phyloP scores from a whole-genome alignment of 1,140 invertebrate genomes.

The Eubasilissa regina region DNA sequence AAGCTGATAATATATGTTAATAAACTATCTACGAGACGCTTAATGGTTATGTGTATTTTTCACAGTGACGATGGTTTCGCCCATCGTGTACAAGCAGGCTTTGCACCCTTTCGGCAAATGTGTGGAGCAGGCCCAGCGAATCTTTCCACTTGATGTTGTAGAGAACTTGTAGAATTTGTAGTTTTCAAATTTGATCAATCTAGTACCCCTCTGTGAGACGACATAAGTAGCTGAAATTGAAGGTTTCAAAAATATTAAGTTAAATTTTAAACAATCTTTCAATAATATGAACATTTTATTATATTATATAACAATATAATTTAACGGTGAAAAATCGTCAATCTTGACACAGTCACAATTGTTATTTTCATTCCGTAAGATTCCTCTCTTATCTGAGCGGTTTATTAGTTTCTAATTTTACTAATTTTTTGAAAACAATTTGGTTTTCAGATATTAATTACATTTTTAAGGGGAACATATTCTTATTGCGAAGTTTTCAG shows the following conservation, averaged over 20 bases:
- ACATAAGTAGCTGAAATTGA: slow-evolving; percentile 11
- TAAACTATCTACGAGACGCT: no score
- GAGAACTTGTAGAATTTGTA: slow-evolving; percentile 23
- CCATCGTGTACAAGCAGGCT: slow-evolving; percentile 48
- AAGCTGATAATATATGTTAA: no score
- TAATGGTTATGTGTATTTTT: slow-evolving; percentile 57
- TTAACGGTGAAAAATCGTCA: not conserved
- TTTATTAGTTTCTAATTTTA: no score
- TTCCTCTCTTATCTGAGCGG: no score
- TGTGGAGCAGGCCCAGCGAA: slow-evolving; percentile 59
- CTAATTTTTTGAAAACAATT: no score
- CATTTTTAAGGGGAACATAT: no score
- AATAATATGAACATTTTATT: not conserved
- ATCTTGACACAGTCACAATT: not conserved
- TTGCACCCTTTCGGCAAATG: slow-evolving; percentile 57
- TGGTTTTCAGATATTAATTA: no score
- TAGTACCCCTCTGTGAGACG: slow-evolving; percentile 15
- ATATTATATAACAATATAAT: not conserved
- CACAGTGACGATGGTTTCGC: slow-evolving; percentile 47
- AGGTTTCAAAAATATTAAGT: not conserved
- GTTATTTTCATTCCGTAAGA: not conserved
- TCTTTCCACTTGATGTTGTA: slow-evolving; percentile 50
- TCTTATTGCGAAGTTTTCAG: no score
- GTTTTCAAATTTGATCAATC: not conserved
- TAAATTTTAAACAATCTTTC: not conserved